Base-by-base conservation (phyloP, 2,113 vertebrate genomes). In the Oxyura jamaicensis region DNA sequence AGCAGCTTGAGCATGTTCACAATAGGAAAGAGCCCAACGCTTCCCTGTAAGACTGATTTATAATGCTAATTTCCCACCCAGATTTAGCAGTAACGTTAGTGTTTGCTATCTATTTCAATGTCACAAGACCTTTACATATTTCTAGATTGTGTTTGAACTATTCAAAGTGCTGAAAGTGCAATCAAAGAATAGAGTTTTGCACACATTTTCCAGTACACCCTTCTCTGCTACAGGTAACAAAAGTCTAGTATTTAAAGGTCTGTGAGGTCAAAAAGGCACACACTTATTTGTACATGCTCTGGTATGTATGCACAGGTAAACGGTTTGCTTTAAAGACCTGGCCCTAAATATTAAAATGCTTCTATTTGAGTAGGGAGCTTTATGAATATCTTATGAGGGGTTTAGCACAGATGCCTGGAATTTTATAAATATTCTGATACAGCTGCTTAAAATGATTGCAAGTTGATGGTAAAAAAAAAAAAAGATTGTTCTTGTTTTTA, bases 151-250 rank as follows among this genome's bases (percentile, higher is more conserved):
- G 88, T 94, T 21, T 81, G 76, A 93, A 48, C 73, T 81, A 94
- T 60, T 95, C 96, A 98, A 98, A 98, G 98, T 97, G 96, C 96
- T 95, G 65, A 74, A 97, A 94, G 96, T 97, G 96, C 92, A 3
- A 60, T 33, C 28, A n/a, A 77, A 80, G 76, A 88, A 39, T 4
- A 86, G 86, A 89, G 68, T 68, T 91, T 60, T 83, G 42, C 83
- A 68, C 67, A 72, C 13, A 20, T 94, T 74, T 78, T 63, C 76
- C 71, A 95, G 74, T 74, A 80, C 39, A 28, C 21, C 36, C 33
- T 93, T 88, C 55, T 67, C 71, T 79, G 80, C 55, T 74, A 65
- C 36, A 44, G 71, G 79, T 36, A 72, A 66, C 68, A 79, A 50
- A 1, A 71, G 75, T 53, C 41, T 73, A 75, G 68, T 46, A 35